phyloP scores from a whole-genome alignment of 2,797 vertebrate species.

The Sitta carolinensis region DNA sequence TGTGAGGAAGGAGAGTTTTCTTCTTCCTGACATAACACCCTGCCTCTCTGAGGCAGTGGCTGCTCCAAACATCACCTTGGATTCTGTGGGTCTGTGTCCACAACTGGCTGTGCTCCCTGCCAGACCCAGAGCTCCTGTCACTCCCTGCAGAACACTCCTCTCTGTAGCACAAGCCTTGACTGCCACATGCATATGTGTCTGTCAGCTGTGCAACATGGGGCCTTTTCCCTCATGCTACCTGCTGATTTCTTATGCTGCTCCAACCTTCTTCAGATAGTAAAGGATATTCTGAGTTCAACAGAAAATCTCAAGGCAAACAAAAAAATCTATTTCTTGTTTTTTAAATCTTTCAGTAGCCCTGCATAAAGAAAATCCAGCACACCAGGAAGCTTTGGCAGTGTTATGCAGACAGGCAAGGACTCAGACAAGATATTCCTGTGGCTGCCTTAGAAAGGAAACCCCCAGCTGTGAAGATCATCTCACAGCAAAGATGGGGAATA shows the following conservation, averaged over 20 bases:
- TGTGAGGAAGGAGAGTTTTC: not conserved
- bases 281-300: not conserved
- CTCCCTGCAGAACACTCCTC: not conserved
- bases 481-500: not conserved
- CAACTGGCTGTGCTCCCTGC: not conserved
- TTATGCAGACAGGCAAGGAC: not conserved
- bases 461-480: not conserved
- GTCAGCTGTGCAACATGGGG: not conserved
- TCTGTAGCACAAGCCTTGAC: not conserved
- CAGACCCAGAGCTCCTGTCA: not conserved
- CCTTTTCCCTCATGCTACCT: not conserved
- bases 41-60: not conserved
- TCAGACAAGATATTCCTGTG: not conserved
- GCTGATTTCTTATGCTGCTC: not conserved
- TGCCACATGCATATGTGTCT: fast-evolving
- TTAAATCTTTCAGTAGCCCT: not conserved
- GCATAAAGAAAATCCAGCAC: not conserved
- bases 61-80: not conserved
- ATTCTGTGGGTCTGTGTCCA: not conserved
- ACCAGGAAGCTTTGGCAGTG: not conserved
- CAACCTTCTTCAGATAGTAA: not conserved
- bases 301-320: not conserved
- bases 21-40: not conserved
- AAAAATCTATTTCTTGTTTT: not conserved
- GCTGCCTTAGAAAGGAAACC: not conserved